These are phyloP conservation scores for Hemibagrus wyckioides DNA, from an alignment of 2,113 vertebrate species.

Conservation along the genomic window DNA sequence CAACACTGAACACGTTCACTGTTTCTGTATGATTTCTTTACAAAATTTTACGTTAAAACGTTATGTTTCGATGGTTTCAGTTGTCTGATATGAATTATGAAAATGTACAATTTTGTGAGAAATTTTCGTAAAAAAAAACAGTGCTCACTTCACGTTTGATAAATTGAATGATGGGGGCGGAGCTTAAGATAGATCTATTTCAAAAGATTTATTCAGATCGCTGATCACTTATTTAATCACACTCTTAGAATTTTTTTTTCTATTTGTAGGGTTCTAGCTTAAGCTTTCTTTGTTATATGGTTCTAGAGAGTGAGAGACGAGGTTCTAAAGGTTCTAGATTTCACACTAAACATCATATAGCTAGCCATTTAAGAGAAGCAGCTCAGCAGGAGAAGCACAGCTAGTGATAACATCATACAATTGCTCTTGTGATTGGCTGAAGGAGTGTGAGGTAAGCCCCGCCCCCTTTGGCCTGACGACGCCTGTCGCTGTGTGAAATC, in stretches of 20 bases:
- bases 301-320: neutral
- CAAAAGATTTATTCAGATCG: neutral
- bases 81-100: neutral
- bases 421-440: neutral
- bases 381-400: neutral
- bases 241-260: no score
- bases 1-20: neutral
- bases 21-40: neutral
- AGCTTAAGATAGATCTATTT: neutral
- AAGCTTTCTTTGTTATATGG: neutral
- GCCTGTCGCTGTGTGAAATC: slow-evolving; percentile 21
- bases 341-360: neutral
- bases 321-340: neutral
- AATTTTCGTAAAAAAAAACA: neutral
- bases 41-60: no score
- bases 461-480: neutral
- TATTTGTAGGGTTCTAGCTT: no score
- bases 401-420: neutral
- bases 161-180: neutral
- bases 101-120: neutral
- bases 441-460: neutral
- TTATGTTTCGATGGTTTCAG: neutral
- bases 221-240: neutral
- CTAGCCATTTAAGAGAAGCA: neutral
- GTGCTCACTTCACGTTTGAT: neutral